phyloP scores from a whole-genome alignment of 2,797 vertebrate species.

The Tinamus major region DNA sequence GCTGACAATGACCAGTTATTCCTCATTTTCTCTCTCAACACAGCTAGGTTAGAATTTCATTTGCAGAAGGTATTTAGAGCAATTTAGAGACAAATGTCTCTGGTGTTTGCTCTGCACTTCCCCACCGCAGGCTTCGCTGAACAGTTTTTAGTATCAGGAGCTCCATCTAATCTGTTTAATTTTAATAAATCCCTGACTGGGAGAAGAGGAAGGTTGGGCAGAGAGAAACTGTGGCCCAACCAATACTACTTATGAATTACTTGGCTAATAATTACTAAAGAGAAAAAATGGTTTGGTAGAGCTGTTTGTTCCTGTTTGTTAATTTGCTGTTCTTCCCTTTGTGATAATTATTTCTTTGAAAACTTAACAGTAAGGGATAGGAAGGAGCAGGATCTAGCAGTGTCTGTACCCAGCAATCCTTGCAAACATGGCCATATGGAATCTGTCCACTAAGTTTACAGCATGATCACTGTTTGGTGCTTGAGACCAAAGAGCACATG shows the following conservation, averaged over 20 bases:
- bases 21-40: slow-evolving; percentile 81
- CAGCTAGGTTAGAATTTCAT: slow-evolving; percentile 83
- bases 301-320: slow-evolving; percentile 61
- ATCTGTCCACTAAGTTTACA: background rate
- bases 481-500: background rate
- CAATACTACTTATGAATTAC: slow-evolving; percentile 81
- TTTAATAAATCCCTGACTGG: slow-evolving; percentile 86
- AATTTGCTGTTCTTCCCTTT: slow-evolving; percentile 59
- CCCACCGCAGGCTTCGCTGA: slow-evolving; percentile 80
- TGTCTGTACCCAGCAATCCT: background rate
- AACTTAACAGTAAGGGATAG: background rate
- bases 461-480: background rate
- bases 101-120: slow-evolving; percentile 82
- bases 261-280: slow-evolving; percentile 74
- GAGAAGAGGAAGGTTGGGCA: slow-evolving; percentile 71
- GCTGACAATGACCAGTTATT: slow-evolving; percentile 81
- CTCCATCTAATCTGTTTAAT: slow-evolving; percentile 86
- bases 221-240: slow-evolving; percentile 71
- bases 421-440: background rate
- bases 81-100: slow-evolving; percentile 85
- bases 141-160: slow-evolving; percentile 83
- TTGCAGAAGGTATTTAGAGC: slow-evolving; percentile 85
- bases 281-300: slow-evolving; percentile 68
- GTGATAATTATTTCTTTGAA: slow-evolving; percentile 55
- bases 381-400: slow-evolving; percentile 7